These are phyloP conservation scores for Harlomillsia oculata DNA, from an alignment of 1,140 invertebrate species.

Conservation along the genomic window DNA sequence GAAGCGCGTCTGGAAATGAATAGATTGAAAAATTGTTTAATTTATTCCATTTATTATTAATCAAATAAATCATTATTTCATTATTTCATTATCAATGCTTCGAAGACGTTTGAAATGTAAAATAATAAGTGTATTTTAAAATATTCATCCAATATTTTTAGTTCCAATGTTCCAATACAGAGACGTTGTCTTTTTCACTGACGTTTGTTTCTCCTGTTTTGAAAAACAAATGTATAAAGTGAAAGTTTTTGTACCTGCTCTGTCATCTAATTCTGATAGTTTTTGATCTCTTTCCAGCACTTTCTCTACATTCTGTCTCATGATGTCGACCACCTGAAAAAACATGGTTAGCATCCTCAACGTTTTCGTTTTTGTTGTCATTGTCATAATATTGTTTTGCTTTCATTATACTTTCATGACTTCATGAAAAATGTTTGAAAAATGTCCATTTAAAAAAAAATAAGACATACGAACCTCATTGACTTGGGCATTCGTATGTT, in stretches of 20 bases:
- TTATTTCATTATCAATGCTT: too few species aligned
- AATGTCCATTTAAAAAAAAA: too few species aligned
- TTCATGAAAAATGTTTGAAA: too few species aligned
- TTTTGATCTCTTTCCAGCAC: slow-evolving; percentile 93
- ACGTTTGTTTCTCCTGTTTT: not conserved
- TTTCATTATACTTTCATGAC: too few species aligned
- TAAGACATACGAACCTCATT: slow-evolving; percentile 24
- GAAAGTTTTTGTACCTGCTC: slow-evolving; percentile 71
- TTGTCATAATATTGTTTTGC: too few species aligned
- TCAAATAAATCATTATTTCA: too few species aligned
- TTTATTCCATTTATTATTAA: not conserved
- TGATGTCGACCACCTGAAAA: slow-evolving; percentile 74
- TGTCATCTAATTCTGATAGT: slow-evolving; percentile 87
- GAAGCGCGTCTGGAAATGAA: slow-evolving; percentile 45
- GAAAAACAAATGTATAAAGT: too few species aligned
- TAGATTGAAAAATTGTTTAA: not conserved
- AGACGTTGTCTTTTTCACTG: not conserved
- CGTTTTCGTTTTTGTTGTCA: not conserved
- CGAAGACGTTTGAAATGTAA: too few species aligned
- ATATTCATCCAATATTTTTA: too few species aligned
- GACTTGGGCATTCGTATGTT: slow-evolving; percentile 65
- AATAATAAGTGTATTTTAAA: too few species aligned
- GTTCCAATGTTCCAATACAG: too few species aligned
- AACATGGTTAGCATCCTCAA: not conserved
- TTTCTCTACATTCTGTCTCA: slow-evolving; percentile 95